Evolutionary conservation across 2,113 vertebrate genomes (phyloP).

Genomic region (Gymnarchus niloticus): DNA sequence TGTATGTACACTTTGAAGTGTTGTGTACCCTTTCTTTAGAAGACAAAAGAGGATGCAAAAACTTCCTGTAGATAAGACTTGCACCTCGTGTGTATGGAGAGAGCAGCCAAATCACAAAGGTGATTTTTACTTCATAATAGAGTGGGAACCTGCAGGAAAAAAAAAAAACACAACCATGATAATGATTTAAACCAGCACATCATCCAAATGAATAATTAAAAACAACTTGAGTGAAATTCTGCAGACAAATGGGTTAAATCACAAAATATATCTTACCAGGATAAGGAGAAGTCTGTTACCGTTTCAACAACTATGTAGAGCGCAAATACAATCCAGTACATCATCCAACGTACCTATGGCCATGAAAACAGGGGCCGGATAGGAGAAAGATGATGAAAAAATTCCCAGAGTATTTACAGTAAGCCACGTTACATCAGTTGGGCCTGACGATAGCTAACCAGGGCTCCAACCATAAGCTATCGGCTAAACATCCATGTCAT

Average conservation of each 20-base stretch:
- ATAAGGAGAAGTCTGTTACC: slow-evolving; percentile 70
- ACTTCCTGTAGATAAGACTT: slow-evolving; percentile 78
- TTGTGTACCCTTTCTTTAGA: slow-evolving; percentile 74
- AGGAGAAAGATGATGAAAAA: not conserved
- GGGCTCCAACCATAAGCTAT: too few species aligned
- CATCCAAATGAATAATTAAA: not conserved
- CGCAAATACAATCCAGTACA: slow-evolving; percentile 88
- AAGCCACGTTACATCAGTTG: too few species aligned
- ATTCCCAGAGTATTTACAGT: too few species aligned
- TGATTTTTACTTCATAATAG: slow-evolving; percentile 81
- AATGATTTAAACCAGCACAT: not conserved
- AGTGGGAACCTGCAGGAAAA: slow-evolving; percentile 72
- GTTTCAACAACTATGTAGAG: slow-evolving; percentile 78
- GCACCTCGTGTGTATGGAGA: slow-evolving; percentile 81
- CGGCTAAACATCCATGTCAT: too few species aligned
- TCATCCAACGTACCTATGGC: slow-evolving; percentile 82
- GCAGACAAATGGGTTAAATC: not conserved
- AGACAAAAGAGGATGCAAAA: slow-evolving; percentile 78
- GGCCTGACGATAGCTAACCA: too few species aligned
- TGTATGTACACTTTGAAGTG: not conserved
- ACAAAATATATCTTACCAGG: slow-evolving; percentile 67
- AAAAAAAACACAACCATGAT: not conserved
- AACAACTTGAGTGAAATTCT: not conserved
- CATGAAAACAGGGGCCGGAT: slow-evolving; percentile 15
- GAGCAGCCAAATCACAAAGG: slow-evolving; percentile 80